phyloP scores from a whole-genome alignment of 2,888 invertebrate genomes.

The Ashinkailepas kermadecensis region DNA sequence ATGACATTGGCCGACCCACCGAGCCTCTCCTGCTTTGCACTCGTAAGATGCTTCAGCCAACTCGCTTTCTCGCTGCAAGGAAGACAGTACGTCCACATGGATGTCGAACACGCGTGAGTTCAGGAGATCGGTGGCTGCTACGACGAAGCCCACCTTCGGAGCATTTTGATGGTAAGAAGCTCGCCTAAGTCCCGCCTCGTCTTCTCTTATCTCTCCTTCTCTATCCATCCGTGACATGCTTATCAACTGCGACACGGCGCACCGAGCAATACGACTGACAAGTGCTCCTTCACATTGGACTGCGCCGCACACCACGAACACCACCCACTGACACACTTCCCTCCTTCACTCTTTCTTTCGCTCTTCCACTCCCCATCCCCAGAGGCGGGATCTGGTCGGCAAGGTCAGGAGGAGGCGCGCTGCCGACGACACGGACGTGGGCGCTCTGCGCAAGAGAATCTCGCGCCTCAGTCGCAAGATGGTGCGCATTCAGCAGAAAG shows the following conservation, averaged over 20 bases:
- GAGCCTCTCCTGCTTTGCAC: no score
- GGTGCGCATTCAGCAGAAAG: not conserved
- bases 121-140: no score
- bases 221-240: not conserved
- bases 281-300: no score
- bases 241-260: no score
- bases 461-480: not conserved
- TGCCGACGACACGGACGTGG: not conserved
- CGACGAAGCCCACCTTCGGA: no score
- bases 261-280: no score
- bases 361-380: not conserved
- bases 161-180: no score
- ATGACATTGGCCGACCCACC: no score
- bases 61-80: no score
- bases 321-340: not conserved
- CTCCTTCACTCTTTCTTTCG: not conserved
- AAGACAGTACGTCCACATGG: no score
- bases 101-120: no score
- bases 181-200: not conserved
- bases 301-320: not conserved
- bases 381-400: not conserved
- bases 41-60: no score
- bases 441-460: not conserved
- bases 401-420: slow-evolving; percentile 40
- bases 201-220: not conserved